These are phyloP conservation scores for Basileuterus tristriatus DNA, from an alignment of 2,797 vertebrate species.

Conservation along the genomic window DNA sequence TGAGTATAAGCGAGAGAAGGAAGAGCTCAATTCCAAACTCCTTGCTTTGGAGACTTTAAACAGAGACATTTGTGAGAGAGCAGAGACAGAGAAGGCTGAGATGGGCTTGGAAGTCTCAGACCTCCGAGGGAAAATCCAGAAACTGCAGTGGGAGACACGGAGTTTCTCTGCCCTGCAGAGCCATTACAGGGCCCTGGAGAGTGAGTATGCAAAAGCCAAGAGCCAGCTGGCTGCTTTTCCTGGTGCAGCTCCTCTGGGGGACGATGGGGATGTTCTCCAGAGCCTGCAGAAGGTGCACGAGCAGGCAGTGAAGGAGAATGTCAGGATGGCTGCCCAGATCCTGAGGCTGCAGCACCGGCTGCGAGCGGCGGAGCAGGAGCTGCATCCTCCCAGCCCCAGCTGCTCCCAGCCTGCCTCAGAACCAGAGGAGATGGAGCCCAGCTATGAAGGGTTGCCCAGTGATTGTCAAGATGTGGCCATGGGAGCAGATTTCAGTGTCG, in stretches of 20 bases:
- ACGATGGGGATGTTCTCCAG: constrained; percentile 59
- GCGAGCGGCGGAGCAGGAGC: not conserved
- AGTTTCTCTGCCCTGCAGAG: not conserved
- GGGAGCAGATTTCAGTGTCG: not conserved
- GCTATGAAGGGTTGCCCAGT: not conserved
- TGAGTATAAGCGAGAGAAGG: constrained; percentile 78
- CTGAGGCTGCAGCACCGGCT: constrained; percentile 55
- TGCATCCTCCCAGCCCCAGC: not conserved
- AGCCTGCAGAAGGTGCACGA: constrained; percentile 67
- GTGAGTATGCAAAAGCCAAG: constrained; percentile 43
- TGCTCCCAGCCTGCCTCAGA: not conserved
- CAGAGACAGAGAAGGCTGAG: constrained; percentile 69
- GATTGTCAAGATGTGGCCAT: not conserved
- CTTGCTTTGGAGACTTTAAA: constrained; percentile 70
- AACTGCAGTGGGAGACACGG: constrained; percentile 64
- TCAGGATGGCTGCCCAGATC: constrained; percentile 66
- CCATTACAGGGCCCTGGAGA: constrained; percentile 7
- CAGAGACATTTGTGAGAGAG: constrained; percentile 63
- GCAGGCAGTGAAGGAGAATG: constrained; percentile 65
- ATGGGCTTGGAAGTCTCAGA: constrained; percentile 74
- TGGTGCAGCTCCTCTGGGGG: constrained; percentile 39
- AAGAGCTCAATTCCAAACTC: constrained; percentile 68
- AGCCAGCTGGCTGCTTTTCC: constrained; percentile 43
- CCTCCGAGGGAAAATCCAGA: constrained; percentile 72
- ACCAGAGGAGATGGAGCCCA: not conserved